Percentiles rank a stretch among this genome's conserved stretches.
phyloP scores from a whole-genome alignment of 2,113 vertebrate species.

The Pseudopodoces humilis region DNA sequence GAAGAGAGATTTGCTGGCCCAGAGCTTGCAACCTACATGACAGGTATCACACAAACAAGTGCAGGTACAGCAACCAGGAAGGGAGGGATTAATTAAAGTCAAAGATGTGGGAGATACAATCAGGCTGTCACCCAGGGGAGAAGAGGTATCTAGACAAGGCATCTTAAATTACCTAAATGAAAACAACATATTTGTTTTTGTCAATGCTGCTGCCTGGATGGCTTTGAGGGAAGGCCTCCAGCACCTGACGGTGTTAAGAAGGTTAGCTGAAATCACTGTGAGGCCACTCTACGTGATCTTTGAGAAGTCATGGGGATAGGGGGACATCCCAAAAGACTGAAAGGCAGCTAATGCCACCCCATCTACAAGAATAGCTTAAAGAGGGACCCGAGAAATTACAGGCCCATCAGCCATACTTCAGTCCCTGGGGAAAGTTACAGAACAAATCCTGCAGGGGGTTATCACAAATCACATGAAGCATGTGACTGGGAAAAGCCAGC shows the following conservation, averaged over 20 bases:
- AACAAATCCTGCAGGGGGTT: not conserved
- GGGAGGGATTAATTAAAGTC: conserved; percentile 60
- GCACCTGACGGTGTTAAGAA: not conserved
- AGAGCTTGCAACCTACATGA: not conserved
- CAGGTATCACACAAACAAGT: not conserved
- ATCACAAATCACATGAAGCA: not conserved
- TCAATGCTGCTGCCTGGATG: not conserved
- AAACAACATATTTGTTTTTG: conserved; percentile 26
- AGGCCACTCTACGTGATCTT: not conserved
- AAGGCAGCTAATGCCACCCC: not conserved
- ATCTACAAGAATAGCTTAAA: not conserved
- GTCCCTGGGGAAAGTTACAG: not conserved
- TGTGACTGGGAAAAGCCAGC: not conserved
- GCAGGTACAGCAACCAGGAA: conserved; percentile 32
- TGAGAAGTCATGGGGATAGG: not conserved
- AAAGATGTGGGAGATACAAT: conserved; percentile 21
- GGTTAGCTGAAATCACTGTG: accelerated
- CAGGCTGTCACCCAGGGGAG: not conserved
- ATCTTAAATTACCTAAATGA: conserved; percentile 46
- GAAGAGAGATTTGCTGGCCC: not conserved
- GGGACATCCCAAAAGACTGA: not conserved
- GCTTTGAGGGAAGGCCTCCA: not conserved
- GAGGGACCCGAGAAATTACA: not conserved
- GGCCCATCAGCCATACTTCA: not conserved
- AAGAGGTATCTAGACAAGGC: conserved; percentile 14